Evolutionary conservation across 2,888 invertebrate genomes (phyloP), one percentile per base, ranked within the genome.

Genomic region (Cryptus viduatorius): DNA sequence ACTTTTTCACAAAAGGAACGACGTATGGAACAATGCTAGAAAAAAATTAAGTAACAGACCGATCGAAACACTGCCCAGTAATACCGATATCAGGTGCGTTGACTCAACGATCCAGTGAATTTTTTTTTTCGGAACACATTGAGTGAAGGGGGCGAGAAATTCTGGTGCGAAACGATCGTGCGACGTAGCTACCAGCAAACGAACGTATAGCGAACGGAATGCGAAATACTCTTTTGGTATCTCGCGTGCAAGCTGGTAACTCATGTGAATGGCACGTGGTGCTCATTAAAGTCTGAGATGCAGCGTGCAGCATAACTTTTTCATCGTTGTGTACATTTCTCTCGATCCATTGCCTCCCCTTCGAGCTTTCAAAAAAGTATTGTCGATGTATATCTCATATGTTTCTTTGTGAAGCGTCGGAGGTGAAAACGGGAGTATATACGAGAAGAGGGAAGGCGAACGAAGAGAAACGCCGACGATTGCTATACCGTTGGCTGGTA

Each of bases 381-480:
- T 4, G 65, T 61, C 71, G 31, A 53, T 2, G 44, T 2, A 48
- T 29, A 61, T 61, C 67, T 67, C 67, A n/a, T 44, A 71, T 50
- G 79, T 84, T 75, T 68, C 76, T 59, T 48, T n/a, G 76, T 31
- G 16, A 64, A 29, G 46, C 73, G 56, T 59, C 42, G 46, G n/a
- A 75, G 48, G 56, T 69, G 65, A 68, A 78, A 29, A n/a, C 12
- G 53, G 29, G 44, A 29, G 37, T 5, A n/a, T 5, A 19, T 56
- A 69, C 50, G 19, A 61, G 14, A 53, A 7, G 46, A 79, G 19
- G 19, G 46, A 44, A n/a, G 29, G 31, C 14, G 44, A 68, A 16
- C 75, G 10, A 44, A 64, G 79, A 78, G 79, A 85, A 84, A 81
- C 73, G 73, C 79, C 84, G 71, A 85, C 46, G 71, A 79, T 77